Evolutionary conservation across 2,888 invertebrate genomes (phyloP), one percentile per base, ranked within the genome.

Genomic region (Acronicta psi): DNA sequence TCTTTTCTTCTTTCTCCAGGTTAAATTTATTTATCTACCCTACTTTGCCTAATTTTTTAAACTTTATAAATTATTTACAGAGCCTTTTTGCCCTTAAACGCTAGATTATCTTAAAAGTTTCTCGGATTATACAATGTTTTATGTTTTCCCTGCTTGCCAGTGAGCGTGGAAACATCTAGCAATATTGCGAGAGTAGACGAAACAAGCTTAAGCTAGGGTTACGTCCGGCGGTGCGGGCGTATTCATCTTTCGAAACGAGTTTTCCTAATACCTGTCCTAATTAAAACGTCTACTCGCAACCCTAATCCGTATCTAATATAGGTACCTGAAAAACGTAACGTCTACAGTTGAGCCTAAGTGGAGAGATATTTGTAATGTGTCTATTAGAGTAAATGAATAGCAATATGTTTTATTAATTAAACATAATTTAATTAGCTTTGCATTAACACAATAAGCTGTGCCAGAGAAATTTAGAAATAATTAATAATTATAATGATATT

Each of bases 241-340:
- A 70, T 70, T 52, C 53, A 54, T 70, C 71, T 53, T 51, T 64
- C 43, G 51, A 58, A 68, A 58, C 38, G 65, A 59, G 55, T 37
- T 66, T 17, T 37, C 25, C 52, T 71, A 71, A 71, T 71, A 54
- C 59, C 72, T 65, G 52, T 29, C 23, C 52, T 71, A 66, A 66
- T 66, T 71, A 59, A 55, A 71, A 47, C 40, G 55, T 46, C 47
- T 59, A 20, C 51, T 59, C 36, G 49, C 18, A 45, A 59, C 59
- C 51, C 40, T 51, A 34, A 65, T 54, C 41, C 38, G 34, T n/a
- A n/a, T 34, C 4, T n/a, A 34, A n/a, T 34, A 7, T 7, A 11
- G 29, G 13, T 34, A 29, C 29, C 29, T 29, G 29, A 29, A 29
- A 34, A n/a, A n/a, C 34, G 1, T n/a, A 6, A 34, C n/a, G n/a